Evolutionary conservation across 2,888 invertebrate genomes (phyloP).

Genomic region (Timandra comae): DNA sequence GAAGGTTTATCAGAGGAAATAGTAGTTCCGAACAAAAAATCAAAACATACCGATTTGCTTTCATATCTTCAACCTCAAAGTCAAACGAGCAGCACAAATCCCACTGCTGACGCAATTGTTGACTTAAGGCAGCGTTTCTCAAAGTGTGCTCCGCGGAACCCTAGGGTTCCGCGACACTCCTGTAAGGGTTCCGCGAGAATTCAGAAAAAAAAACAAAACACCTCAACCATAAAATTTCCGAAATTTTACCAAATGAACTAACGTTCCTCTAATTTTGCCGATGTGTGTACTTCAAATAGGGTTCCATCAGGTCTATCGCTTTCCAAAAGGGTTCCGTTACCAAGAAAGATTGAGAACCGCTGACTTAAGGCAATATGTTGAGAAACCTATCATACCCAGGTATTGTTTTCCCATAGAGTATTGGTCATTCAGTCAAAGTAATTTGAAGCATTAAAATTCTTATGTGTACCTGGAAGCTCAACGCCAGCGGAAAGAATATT

Average conservation of each 20-base stretch:
- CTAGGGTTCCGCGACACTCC: too few relatives aligned
- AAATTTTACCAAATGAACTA: too few relatives aligned
- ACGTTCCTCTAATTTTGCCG: too few relatives aligned
- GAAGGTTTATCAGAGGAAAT: not conserved
- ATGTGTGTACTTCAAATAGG: too few relatives aligned
- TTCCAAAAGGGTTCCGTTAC: too few relatives aligned
- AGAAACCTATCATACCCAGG: conserved; percentile 2
- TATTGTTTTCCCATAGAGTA: conserved; percentile 1
- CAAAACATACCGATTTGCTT: conserved; percentile 2
- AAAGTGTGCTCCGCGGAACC: too few relatives aligned
- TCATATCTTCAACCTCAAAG: conserved; percentile 1
- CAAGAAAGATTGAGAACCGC: too few relatives aligned
- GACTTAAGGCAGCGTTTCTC: too few relatives aligned
- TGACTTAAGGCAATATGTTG: conserved; percentile 5
- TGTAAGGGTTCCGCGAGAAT: too few relatives aligned
- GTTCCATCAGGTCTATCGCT: too few relatives aligned
- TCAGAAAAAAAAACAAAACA: too few relatives aligned
- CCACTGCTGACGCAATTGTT: conserved; percentile 1
- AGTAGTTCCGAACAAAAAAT: not conserved
- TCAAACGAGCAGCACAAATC: not conserved
- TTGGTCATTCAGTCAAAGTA: conserved; percentile 3
- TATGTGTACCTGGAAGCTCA: conserved; percentile 5
- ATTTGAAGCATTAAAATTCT: conserved; percentile 4
- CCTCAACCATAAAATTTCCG: too few relatives aligned
- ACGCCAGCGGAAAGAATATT: conserved; percentile 6